These are phyloP conservation scores for Scolopax rusticola DNA, from an alignment of 2,797 vertebrate species.

Conservation along the genomic window DNA sequence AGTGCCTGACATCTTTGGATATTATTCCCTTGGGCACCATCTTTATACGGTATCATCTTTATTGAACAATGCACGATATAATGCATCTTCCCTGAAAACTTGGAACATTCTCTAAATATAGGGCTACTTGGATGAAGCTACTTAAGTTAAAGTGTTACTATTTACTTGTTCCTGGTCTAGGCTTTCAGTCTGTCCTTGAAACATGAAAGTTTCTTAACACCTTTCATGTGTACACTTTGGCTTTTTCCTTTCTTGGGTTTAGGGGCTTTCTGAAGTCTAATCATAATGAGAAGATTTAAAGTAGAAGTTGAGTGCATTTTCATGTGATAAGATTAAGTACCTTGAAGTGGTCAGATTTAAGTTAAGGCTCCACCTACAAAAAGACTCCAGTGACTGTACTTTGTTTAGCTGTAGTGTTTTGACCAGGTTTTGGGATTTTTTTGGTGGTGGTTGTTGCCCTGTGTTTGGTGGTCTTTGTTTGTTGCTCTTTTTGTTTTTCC, in stretches of 20 bases:
- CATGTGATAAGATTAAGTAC: neutral
- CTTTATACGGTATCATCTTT: neutral
- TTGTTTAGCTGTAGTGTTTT: neutral
- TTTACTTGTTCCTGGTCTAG: neutral
- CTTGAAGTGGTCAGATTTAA: neutral
- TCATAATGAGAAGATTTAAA: neutral
- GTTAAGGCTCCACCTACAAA: neutral
- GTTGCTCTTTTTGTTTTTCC: neutral
- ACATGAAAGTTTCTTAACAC: neutral
- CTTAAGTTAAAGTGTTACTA: neutral
- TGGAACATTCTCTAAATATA: neutral
- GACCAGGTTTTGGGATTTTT: neutral
- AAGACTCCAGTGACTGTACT: neutral
- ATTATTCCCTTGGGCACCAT: neutral
- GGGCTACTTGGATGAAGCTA: neutral
- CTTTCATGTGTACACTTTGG: accelerated
- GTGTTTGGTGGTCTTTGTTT: accelerated
- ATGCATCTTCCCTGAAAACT: neutral
- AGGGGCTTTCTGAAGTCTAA: neutral
- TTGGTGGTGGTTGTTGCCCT: neutral
- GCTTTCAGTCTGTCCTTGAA: neutral
- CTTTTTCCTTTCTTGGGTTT: neutral
- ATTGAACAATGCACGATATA: neutral
- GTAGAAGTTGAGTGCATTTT: neutral
- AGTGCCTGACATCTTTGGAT: neutral